Conservation (phyloP, 2,888 invertebrate genomes). For the Glaucopsyche alexis region DNA sequence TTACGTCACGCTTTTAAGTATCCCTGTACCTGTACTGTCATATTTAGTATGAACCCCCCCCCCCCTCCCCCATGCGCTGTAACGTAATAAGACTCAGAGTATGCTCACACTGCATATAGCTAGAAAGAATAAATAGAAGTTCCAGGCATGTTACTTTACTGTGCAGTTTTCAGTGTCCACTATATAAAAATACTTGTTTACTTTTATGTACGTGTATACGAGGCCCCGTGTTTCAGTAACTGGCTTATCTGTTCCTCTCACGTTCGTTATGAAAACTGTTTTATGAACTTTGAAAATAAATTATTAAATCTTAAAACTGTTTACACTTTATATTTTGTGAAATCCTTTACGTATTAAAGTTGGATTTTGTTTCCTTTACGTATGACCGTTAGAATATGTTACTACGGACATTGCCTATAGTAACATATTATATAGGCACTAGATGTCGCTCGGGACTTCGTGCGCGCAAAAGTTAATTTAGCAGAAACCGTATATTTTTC, state of each 20-base stretch:
- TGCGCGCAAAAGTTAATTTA: no score
- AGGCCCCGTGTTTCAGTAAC: not conserved
- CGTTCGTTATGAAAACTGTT: not conserved
- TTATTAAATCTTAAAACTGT: not conserved
- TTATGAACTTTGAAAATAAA: not conserved
- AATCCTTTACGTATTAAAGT: no score
- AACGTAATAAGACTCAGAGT: not conserved
- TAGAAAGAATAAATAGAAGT: not conserved
- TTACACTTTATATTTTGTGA: not conserved
- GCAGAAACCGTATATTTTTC: no score
- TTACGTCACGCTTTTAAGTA: no score
- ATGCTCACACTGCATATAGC: not conserved
- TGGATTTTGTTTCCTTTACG: no score
- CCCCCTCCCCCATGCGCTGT: no score
- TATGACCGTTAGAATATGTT: no score
- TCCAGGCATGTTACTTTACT: not conserved
- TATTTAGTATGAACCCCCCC: no score
- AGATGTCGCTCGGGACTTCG: no score
- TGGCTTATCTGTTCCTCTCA: not conserved
- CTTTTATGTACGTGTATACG: not conserved
- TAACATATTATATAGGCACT: no score
- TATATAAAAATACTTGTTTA: conserved; percentile 11
- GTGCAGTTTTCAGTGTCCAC: not conserved
- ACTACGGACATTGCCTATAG: no score
- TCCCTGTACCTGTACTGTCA: no score